Conservation (phyloP, 2,113 vertebrate species). For the Heterotilapia buettikoferi region DNA sequence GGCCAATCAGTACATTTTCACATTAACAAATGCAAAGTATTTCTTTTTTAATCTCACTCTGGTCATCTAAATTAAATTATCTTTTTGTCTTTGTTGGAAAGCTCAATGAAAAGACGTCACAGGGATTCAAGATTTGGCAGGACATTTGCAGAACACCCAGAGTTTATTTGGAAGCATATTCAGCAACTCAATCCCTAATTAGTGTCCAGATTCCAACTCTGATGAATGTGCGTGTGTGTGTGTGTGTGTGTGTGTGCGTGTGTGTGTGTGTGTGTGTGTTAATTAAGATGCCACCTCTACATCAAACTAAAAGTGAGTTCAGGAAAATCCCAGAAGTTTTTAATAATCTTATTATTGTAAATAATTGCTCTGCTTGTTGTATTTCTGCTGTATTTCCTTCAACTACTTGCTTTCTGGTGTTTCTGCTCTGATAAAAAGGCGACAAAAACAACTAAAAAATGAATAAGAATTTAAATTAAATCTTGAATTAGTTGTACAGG, state of each 20-base stretch:
- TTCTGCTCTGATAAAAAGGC: background rate
- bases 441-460: background rate
- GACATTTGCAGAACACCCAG: background rate
- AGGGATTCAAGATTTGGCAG: constrained; percentile 6
- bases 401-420: no score
- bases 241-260: background rate
- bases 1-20: background rate
- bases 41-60: background rate
- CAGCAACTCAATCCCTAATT: constrained; percentile 10
- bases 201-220: background rate
- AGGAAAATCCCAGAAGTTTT: background rate
- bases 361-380: background rate
- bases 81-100: background rate
- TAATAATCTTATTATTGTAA: background rate
- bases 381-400: background rate
- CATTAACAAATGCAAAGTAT: background rate
- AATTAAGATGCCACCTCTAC: background rate
- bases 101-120: background rate
- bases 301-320: background rate
- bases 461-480: background rate
- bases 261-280: background rate
- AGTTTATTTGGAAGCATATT: background rate
- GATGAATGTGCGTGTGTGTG: background rate
- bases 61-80: background rate
- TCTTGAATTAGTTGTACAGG: background rate